These are phyloP conservation scores for Zygaena filipendulae DNA, from an alignment of 2,888 invertebrate species.

Conservation along the genomic window DNA sequence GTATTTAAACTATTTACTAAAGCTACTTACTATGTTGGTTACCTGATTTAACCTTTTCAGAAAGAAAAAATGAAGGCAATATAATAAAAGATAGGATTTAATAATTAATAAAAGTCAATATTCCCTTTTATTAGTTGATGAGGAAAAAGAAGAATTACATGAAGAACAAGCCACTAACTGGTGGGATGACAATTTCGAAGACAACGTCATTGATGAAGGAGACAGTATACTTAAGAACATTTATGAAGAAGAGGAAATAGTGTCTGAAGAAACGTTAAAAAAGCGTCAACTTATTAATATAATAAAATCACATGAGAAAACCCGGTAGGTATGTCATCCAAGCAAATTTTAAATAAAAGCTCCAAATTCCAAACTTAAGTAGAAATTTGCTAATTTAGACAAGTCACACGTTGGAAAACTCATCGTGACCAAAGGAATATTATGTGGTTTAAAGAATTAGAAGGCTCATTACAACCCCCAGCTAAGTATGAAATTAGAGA, in stretches of 20 bases:
- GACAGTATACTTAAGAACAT: slow-evolving; percentile 12
- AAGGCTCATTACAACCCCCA: slow-evolving; percentile 25
- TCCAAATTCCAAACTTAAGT: neutral
- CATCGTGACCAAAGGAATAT: slow-evolving; percentile 23
- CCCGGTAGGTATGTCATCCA: slow-evolving; percentile 31
- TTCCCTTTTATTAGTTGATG: neutral
- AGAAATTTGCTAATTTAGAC: slow-evolving; percentile 25
- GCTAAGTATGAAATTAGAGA: slow-evolving; percentile 27
- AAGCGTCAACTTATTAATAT: slow-evolving; percentile 24
- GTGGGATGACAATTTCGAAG: slow-evolving; percentile 24
- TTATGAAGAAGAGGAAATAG: slow-evolving; percentile 19
- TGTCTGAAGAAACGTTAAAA: slow-evolving; percentile 28
- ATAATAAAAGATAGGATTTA: too few species aligned
- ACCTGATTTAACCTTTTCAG: too few species aligned
- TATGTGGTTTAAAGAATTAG: slow-evolving; percentile 35
- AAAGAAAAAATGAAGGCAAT: too few species aligned
- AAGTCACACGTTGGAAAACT: slow-evolving; percentile 20
- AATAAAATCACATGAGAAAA: slow-evolving; percentile 42
- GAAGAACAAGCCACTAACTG: slow-evolving; percentile 16
- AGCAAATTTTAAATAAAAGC: too few species aligned
- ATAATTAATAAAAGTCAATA: too few species aligned
- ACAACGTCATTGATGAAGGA: slow-evolving; percentile 6
- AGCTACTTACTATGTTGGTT: too few species aligned
- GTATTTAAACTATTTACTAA: neutral
- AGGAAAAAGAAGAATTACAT: slow-evolving; percentile 6